phyloP scores from a whole-genome alignment of 2,888 invertebrate genomes.

The Sarcophaga subvicina region DNA sequence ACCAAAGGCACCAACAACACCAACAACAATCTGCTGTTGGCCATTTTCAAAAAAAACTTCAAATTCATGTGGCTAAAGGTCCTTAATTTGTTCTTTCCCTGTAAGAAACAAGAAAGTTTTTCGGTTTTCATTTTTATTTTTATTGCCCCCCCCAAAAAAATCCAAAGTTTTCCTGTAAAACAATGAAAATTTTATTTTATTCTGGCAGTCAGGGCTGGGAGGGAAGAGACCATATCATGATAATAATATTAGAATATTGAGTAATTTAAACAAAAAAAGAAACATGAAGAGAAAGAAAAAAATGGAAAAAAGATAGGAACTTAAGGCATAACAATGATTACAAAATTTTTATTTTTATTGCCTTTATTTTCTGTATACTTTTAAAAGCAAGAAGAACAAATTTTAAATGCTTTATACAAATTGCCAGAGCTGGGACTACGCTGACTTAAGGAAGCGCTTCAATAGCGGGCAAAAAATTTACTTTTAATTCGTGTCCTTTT shows the following conservation, averaged over 20 bases:
- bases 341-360: slow-evolving; percentile 52
- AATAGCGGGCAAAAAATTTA: no score
- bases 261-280: slow-evolving; percentile 26
- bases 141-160: slow-evolving; percentile 10
- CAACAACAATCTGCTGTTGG: not conserved
- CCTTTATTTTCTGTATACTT: slow-evolving; percentile 1
- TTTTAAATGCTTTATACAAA: not conserved
- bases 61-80: slow-evolving; percentile 25
- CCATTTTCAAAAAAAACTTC: not conserved
- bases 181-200: slow-evolving; percentile 34
- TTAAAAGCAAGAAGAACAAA: not conserved
- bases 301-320: not conserved
- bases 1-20: not conserved
- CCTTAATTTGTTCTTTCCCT: not conserved
- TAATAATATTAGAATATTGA: slow-evolving; percentile 35
- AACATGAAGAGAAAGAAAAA: slow-evolving; percentile 1
- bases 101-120: slow-evolving; percentile 4
- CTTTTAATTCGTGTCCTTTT: no score
- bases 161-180: slow-evolving; percentile 23
- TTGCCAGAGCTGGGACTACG: not conserved
- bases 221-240: slow-evolving; percentile 50
- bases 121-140: slow-evolving; percentile 17
- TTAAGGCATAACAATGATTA: slow-evolving; percentile 61
- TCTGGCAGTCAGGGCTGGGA: not conserved
- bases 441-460: no score